A percentile compares a stretch with the other conserved stretches of the same genome.
phyloP scores from a whole-genome alignment of 2,888 invertebrate genomes.

The Philhelius pedissequus region DNA sequence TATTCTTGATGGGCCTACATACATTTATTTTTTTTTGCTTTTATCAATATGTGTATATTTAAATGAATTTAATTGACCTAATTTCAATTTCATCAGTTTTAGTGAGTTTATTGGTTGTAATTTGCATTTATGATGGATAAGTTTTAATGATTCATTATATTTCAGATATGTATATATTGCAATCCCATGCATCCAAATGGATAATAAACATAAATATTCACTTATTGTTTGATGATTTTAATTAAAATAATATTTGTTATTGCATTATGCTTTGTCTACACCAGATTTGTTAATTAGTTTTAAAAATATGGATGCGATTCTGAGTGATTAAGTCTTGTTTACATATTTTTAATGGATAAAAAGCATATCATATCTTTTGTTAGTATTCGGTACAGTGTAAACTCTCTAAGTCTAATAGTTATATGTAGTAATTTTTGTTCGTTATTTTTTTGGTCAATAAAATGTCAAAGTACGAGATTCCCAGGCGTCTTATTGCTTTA shows the following conservation, averaged over 20 bases:
- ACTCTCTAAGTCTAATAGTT: no score
- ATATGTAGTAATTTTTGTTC: no score
- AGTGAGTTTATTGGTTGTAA: slow-evolving; percentile 6
- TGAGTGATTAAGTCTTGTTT: neutral
- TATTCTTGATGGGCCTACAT: no score
- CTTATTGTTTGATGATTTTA: neutral
- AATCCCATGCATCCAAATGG: no score
- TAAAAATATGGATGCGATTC: neutral
- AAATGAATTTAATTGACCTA: neutral
- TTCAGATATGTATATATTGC: neutral
- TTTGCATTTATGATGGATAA: neutral
- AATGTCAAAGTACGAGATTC: no score
- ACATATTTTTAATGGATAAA: neutral
- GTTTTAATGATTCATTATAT: neutral
- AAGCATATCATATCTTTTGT: neutral
- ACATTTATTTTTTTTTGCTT: neutral
- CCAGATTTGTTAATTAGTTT: neutral
- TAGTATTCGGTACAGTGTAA: no score
- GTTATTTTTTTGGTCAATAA: no score
- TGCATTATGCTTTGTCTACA: no score
- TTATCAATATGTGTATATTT: neutral
- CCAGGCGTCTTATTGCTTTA: no score
- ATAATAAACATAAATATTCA: neutral
- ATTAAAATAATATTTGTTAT: neutral
- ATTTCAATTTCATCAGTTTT: neutral